Conservation (phyloP, 2,888 invertebrate species). For the Sesia apiformis region DNA sequence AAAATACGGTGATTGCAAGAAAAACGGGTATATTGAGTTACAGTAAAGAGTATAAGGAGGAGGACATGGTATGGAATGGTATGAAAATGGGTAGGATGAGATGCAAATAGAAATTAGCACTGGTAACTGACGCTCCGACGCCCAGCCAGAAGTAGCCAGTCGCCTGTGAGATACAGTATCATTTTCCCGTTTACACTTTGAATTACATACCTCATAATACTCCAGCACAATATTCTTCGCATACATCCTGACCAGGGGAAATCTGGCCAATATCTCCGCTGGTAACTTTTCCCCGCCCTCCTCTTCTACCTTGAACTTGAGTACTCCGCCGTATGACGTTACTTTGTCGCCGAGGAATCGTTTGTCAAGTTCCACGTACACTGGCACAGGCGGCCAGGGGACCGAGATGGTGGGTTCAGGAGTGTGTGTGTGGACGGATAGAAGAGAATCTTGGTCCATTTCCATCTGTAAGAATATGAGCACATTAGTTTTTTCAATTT, state of each 20-base stretch:
- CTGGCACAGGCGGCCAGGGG: slow-evolving; percentile 74
- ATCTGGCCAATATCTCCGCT: slow-evolving; percentile 72
- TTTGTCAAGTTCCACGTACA: slow-evolving; percentile 88
- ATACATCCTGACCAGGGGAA: slow-evolving; percentile 89
- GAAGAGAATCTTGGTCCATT: slow-evolving; percentile 51
- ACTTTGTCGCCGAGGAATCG: slow-evolving; percentile 91
- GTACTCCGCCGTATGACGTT: slow-evolving; percentile 91
- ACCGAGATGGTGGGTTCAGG: slow-evolving; percentile 51
- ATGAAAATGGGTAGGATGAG: no score
- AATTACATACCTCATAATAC: slow-evolving; percentile 73
- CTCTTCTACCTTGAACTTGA: slow-evolving; percentile 85
- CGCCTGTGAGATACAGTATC: no score
- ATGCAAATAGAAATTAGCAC: no score
- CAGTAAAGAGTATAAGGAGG: no score
- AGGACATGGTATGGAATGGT: no score
- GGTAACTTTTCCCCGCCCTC: slow-evolving; percentile 75
- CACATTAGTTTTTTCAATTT: not conserved
- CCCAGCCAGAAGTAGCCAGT: no score
- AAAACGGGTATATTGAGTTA: no score
- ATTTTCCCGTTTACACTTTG: no score
- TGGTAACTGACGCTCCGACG: no score
- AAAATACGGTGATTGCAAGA: no score
- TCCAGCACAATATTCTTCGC: slow-evolving; percentile 84
- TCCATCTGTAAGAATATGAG: slow-evolving; percentile 14
- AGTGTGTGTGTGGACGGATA: slow-evolving; percentile 51